Conservation (phyloP, 2,888 invertebrate genomes). For the Polyploca ridens region DNA sequence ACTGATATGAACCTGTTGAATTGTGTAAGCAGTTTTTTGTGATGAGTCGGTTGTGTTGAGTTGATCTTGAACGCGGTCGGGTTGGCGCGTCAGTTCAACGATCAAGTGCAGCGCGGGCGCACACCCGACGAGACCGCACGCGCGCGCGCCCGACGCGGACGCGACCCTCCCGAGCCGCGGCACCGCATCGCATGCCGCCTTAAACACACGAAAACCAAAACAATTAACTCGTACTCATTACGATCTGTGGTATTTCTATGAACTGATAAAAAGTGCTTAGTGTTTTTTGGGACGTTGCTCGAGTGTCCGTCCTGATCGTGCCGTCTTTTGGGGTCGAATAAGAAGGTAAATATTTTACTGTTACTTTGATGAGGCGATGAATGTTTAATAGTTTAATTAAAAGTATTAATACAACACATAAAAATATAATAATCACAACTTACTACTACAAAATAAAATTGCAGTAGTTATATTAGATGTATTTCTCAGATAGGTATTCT, state of each 20-base stretch:
- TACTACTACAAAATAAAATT: not conserved
- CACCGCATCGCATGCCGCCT: slow-evolving; percentile 39
- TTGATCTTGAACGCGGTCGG: slow-evolving; percentile 44
- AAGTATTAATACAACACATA: not conserved
- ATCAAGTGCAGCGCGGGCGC: slow-evolving; percentile 77
- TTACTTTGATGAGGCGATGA: slow-evolving; percentile 31
- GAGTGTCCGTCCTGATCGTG: slow-evolving; percentile 42
- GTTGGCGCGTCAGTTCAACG: slow-evolving; percentile 73
- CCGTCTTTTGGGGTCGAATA: slow-evolving; percentile 56
- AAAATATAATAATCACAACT: not conserved
- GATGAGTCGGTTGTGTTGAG: slow-evolving; percentile 16
- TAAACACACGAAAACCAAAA: slow-evolving; percentile 48
- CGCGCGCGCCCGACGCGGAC: slow-evolving; percentile 53
- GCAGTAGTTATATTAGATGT: not conserved
- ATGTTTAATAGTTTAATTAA: not conserved
- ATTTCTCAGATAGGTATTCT: not conserved
- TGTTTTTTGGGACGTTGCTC: slow-evolving; percentile 57
- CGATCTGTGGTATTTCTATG: slow-evolving; percentile 39
- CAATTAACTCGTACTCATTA: slow-evolving; percentile 39
- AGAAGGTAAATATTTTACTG: slow-evolving; percentile 65
- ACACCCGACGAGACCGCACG: slow-evolving; percentile 66
- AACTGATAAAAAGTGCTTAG: slow-evolving; percentile 52
- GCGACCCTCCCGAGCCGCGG: slow-evolving; percentile 43
- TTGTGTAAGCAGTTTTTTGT: slow-evolving; percentile 39
- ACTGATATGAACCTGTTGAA: slow-evolving; percentile 52